Percentiles rank a stretch among this genome's conserved stretches.
Evolutionary conservation across 1,140 invertebrate genomes (phyloP).

Genomic region (Cherax quadricarinatus): DNA sequence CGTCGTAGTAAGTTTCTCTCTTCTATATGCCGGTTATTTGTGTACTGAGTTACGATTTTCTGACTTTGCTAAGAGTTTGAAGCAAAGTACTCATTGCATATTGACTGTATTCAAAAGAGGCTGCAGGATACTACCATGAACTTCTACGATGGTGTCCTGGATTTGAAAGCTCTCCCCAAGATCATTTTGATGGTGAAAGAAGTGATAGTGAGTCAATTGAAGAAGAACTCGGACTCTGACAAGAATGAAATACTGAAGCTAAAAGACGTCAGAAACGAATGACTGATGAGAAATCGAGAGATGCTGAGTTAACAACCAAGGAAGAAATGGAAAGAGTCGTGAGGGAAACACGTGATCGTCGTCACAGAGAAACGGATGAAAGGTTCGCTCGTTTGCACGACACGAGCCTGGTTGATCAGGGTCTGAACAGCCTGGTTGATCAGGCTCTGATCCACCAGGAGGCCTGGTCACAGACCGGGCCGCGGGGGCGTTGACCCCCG

Average conservation of each 20-base stretch:
- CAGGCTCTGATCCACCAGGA: neutral
- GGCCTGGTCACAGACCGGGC: neutral
- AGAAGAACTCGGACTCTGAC: neutral
- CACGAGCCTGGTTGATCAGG: neutral
- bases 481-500: neutral
- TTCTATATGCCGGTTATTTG: no score
- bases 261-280: conserved; percentile 37
- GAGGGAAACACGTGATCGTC: neutral
- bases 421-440: conserved; percentile 1
- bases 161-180: neutral
- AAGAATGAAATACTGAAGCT: conserved; percentile 32
- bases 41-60: no score
- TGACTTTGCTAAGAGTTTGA: no score
- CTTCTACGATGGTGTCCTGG: conserved; percentile 1
- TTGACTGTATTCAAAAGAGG: no score
- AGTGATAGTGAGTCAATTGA: conserved; percentile 20
- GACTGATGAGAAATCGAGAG: conserved; percentile 25
- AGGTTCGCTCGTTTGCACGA: neutral
- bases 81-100: no score
- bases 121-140: no score
- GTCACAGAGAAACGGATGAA: neutral
- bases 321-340: conserved; percentile 33
- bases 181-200: conserved; percentile 21
- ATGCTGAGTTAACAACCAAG: conserved; percentile 24
- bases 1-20: no score